Percentiles rank a stretch among this genome's conserved stretches.
Evolutionary conservation across 1,140 invertebrate species (phyloP).

Genomic region (Brachionus asplanchnoidis): DNA sequence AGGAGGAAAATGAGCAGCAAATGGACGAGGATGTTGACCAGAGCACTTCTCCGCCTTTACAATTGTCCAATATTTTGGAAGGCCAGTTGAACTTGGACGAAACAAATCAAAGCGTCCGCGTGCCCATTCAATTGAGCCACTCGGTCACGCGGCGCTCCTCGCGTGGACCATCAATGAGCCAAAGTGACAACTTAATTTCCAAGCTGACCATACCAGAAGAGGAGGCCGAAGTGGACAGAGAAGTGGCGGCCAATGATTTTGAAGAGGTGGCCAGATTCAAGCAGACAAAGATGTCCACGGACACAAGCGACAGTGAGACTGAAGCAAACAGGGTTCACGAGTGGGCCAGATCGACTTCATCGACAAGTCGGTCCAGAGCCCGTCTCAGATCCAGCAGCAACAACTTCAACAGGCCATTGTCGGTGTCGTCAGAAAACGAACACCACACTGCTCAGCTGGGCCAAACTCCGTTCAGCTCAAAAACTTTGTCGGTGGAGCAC

Average conservation of each 20-base stretch:
- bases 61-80: no score
- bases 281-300: not conserved
- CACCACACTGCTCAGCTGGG: not conserved
- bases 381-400: not conserved
- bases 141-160: not conserved
- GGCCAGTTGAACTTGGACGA: not conserved
- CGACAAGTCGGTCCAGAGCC: not conserved
- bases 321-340: not conserved
- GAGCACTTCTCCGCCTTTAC: not conserved
- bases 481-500: conserved; percentile 23
- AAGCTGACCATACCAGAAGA: conserved; percentile 26
- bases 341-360: not conserved
- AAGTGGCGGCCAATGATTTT: not conserved
- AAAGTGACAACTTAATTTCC: not conserved
- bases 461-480: not conserved
- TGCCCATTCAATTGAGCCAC: not conserved
- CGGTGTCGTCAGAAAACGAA: not conserved
- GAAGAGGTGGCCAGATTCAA: not conserved
- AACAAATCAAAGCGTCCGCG: not conserved
- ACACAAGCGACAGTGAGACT: not conserved
- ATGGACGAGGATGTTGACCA: not conserved
- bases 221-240: not conserved
- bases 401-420: not conserved
- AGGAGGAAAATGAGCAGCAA: not conserved
- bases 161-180: not conserved